Evolutionary conservation across 2,113 vertebrate species (phyloP), one percentile per base, ranked within the genome.

Genomic region (Brevimyrus niger): DNA sequence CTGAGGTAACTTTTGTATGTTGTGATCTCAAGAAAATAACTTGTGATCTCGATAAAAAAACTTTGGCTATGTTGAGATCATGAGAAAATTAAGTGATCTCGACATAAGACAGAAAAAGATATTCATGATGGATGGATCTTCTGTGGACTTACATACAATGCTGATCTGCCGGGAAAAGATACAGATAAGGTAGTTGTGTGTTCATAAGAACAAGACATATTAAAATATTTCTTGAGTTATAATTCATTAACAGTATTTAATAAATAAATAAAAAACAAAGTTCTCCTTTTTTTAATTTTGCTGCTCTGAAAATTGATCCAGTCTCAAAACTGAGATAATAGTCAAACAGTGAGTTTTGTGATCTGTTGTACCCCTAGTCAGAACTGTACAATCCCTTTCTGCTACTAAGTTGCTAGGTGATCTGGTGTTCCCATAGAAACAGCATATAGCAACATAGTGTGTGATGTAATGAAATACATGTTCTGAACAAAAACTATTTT

Each of bases 391-490:
- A 51, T 88, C 48, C 27, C 15, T 50, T 50, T 76, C 69, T 50
- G 27, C 65, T 65, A 69, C 42, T 82, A 88, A 47, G 69, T 88
- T 88, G 88, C 88, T 88, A 80, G 88, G 88, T 73, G 48, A 88
- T 38, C 27, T 31, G 31, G 31, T 80, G 69, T 88, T 88, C 88
- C 88, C 88, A 88, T 88, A 82, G 88, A 88, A 88, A 88, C 88
- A 88, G 69, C 69, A 82, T 88, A 73, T 69, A 88, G 69, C 31
- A 76, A 35, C 69, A 88, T 88, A 88, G 46, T 88, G 47, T 80
- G 65, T 47, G 69, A 73, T 82, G 27, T 38, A 80, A 88, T 88
- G 46, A 76, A 88, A 88, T 80, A 35, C 80, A 53, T 88, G 47
- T 5, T 51, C 19, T 51, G 88, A 42, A 80, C 47, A 88, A 50